Conservation (phyloP, 2,797 vertebrate genomes). For the Oryzias sinensis region DNA sequence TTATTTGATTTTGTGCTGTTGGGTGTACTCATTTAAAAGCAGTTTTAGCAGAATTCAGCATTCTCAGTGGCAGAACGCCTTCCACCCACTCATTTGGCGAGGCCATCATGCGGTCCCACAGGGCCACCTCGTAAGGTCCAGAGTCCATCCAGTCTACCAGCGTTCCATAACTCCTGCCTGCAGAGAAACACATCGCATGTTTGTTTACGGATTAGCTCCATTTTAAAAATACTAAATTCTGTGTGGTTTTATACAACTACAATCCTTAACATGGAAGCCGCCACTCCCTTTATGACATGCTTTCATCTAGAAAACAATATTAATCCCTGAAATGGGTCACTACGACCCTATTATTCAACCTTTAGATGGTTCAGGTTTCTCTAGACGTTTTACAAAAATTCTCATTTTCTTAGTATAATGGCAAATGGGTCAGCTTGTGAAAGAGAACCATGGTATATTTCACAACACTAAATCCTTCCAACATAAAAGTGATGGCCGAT, state of each 20-base stretch:
- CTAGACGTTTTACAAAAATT: neutral
- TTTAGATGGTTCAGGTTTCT: neutral
- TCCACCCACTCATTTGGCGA: constrained; percentile 90
- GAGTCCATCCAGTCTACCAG: constrained; percentile 98
- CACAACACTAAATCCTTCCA: no score
- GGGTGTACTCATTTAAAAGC: constrained; percentile 71
- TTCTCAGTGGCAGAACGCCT: constrained; percentile 84
- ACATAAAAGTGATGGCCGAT: no score
- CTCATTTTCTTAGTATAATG: neutral
- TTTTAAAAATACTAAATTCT: neutral
- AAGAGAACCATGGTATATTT: neutral
- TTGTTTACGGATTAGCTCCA: no score
- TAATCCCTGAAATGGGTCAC: neutral
- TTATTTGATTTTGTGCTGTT: neutral
- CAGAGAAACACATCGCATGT: constrained; percentile 11
- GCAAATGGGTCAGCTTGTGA: neutral
- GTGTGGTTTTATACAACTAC: no score
- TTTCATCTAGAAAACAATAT: constrained; percentile 8
- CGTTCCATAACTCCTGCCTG: constrained; percentile 91
- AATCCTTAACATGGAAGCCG: neutral
- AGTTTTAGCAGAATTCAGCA: constrained; percentile 83
- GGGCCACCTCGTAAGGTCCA: constrained; percentile 79
- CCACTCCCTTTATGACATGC: neutral
- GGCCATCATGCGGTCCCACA: constrained; percentile 91
- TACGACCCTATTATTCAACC: neutral